Percentiles rank a stretch among this genome's conserved stretches.
phyloP scores from a whole-genome alignment of 2,888 invertebrate genomes.

The Melanchra persicariae region DNA sequence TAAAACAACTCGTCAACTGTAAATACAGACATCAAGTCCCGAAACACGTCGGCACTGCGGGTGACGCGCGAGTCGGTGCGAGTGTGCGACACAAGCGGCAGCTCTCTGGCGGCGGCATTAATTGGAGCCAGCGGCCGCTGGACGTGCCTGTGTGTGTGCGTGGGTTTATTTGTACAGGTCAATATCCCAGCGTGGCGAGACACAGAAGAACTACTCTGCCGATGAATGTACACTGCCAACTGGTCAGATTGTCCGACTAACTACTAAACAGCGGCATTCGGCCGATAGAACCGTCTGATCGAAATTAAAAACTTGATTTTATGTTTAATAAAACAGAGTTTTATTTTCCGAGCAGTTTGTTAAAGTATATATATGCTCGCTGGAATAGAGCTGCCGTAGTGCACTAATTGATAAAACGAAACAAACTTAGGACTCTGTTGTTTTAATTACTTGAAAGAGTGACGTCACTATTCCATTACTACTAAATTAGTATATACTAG shows the following conservation, averaged over 20 bases:
- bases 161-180: not conserved
- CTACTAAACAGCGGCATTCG: too few relatives aligned
- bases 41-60: constrained; percentile 1
- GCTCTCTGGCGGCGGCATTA: constrained; percentile 40
- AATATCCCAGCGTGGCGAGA: not conserved
- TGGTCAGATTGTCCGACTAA: not conserved
- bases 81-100: constrained; percentile 1
- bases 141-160: not conserved
- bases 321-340: not conserved
- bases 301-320: not conserved
- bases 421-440: too few relatives aligned
- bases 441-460: not conserved
- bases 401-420: too few relatives aligned
- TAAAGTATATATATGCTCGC: not conserved
- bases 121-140: constrained; percentile 26
- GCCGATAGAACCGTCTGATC: not conserved
- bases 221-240: not conserved
- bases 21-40: not conserved
- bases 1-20: too few relatives aligned
- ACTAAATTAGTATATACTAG: too few relatives aligned
- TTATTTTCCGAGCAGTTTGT: not conserved
- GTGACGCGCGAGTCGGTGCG: not conserved
- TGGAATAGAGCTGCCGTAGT: too few relatives aligned
- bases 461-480: not conserved
- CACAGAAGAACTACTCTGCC: constrained; percentile 2